Base-by-base conservation (phyloP, 2,113 vertebrate genomes). In the Oophaga pumilio region DNA sequence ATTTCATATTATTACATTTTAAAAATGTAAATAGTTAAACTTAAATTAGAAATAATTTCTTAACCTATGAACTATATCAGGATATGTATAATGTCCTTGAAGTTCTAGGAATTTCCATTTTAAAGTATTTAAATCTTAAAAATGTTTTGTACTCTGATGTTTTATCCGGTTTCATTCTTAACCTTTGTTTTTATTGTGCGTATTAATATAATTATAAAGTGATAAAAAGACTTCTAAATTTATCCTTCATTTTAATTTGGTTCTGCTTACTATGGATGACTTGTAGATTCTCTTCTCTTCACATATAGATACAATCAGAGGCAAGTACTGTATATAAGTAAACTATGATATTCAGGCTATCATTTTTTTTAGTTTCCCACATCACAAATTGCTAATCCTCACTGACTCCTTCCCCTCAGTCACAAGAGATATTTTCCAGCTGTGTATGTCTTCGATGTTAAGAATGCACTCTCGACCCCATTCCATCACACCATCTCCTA, bases 321-420 rank as follows among this genome's bases (percentile, higher is more conserved):
- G 26, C 26, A 81, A 20, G 33, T 57, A n/a, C 33, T 43, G 33
- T 20, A 49, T n/a, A 53, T 52, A 53, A 53, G 12, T 26, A 81
- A 43, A 18, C 24, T 28, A 14, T 82, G 60, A 68, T 15, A 43
- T 82, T 62, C 60, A 82, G 52, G 6, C 57, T 43, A 10, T 62
- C 60, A 66, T 82, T 28, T n/a, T 33, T n/a, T 68, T 14, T 10
- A 66, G 43, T 69, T 83, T 69, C 81, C 81, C 81, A 83, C 81
- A 83, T 49, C n/a, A 53, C 80, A n/a, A 13, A 66, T 68, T 66
- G 66, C 14, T 64, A 83, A 83, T 69, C 81, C 81, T 69, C 49
- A 50, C 26, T 82, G 81, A 83, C 62, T 83, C 8, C 6, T 53
- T 26, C n/a, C 62, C n/a, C 64, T 68, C n/a, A 53, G 62, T 60